Conservation (phyloP, 2,113 vertebrate species). For the Paedocypris sp. region DNA sequence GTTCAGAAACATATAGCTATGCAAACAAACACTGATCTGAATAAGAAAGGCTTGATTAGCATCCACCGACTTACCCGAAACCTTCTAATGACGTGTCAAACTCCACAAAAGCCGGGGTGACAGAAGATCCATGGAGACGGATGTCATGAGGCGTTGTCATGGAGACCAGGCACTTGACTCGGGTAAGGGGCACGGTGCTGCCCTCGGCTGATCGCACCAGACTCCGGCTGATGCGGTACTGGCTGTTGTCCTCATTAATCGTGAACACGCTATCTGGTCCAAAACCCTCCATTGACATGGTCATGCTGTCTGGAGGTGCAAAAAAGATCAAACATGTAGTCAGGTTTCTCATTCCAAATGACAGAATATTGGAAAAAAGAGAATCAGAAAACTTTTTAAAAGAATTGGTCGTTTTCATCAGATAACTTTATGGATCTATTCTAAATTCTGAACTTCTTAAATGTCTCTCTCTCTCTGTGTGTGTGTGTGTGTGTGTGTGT, state of each 20-base stretch:
- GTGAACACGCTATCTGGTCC: slow-evolving; percentile 88
- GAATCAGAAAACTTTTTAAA: too few species aligned
- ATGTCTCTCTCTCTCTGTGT: too few species aligned
- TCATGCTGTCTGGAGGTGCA: slow-evolving; percentile 70
- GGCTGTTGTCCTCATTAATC: slow-evolving; percentile 78
- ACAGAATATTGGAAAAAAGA: too few species aligned
- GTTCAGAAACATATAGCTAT: neutral
- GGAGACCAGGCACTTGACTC: slow-evolving; percentile 96
- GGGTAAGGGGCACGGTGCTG: slow-evolving; percentile 90
- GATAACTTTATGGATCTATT: too few species aligned
- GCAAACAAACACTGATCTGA: neutral
- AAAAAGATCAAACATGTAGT: neutral
- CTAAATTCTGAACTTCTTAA: too few species aligned
- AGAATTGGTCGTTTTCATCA: too few species aligned
- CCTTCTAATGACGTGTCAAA: slow-evolving; percentile 93
- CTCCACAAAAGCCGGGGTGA: slow-evolving; percentile 89
- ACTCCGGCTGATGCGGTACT: slow-evolving; percentile 91
- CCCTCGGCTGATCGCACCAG: slow-evolving; percentile 90
- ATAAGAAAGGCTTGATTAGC: neutral
- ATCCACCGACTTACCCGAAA: slow-evolving; percentile 76
- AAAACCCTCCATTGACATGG: slow-evolving; percentile 82
- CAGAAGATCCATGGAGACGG: slow-evolving; percentile 85
- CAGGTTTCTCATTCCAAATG: too few species aligned
- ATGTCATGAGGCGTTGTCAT: slow-evolving; percentile 99
- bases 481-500: too few species aligned